Percentiles rank a stretch among this genome's conserved stretches.
Evolutionary conservation across 1,140 invertebrate genomes (phyloP).

Genomic region (Macrobrachium rosenbergii): DNA sequence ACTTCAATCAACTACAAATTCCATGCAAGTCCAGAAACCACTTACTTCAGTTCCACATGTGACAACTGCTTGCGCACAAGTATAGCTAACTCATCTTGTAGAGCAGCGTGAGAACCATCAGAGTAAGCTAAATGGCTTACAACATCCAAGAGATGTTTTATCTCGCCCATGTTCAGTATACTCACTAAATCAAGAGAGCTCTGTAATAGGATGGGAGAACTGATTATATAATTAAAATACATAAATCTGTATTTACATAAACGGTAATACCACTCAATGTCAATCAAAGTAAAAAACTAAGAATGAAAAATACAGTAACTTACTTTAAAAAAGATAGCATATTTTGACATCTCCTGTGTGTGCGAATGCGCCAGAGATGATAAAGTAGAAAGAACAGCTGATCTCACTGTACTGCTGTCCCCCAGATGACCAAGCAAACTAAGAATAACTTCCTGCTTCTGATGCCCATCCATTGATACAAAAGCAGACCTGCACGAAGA

Average conservation of each 20-base stretch:
- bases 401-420: slow-evolving; percentile 45
- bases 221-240: background rate
- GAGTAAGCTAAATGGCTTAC: slow-evolving; percentile 58
- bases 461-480: slow-evolving; percentile 43
- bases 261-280: background rate
- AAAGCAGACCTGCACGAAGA: slow-evolving; percentile 33
- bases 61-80: slow-evolving; percentile 63
- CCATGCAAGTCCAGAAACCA: background rate
- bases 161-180: slow-evolving; percentile 52
- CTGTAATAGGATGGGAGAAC: background rate
- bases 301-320: background rate
- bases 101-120: slow-evolving; percentile 33
- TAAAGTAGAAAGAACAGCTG: slow-evolving; percentile 47
- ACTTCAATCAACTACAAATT: too few relatives aligned
- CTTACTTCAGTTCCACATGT: slow-evolving; percentile 48
- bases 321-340: slow-evolving; percentile 64
- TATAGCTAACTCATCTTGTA: slow-evolving; percentile 64
- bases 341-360: slow-evolving; percentile 57
- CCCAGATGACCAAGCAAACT: slow-evolving; percentile 56
- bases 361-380: slow-evolving; percentile 48
- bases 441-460: slow-evolving; percentile 62
- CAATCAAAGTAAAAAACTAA: background rate
- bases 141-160: slow-evolving; percentile 61
- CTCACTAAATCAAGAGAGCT: slow-evolving; percentile 60
- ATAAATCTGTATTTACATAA: background rate